These are phyloP conservation scores for Mnemiopsis leidyi DNA, from an alignment of 37 sponge, comb jelly and placozoan genomes.

Conservation along the genomic window DNA sequence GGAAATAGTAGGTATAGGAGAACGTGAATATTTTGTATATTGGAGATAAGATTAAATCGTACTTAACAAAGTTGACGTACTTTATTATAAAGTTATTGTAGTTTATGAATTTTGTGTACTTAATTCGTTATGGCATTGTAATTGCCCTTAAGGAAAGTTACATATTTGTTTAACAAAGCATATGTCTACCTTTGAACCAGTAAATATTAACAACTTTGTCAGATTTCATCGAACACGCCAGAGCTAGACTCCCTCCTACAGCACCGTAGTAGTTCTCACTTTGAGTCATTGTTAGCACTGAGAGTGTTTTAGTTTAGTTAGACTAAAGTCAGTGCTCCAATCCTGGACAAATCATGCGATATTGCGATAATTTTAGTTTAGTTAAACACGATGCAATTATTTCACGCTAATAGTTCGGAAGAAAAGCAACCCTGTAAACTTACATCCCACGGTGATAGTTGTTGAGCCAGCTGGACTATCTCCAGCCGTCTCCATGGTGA, in stretches of 20 bases:
- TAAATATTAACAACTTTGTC: background rate
- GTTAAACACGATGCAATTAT: no score
- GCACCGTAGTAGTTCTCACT: background rate
- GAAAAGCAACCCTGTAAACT: background rate
- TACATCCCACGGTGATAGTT: constrained; percentile 7
- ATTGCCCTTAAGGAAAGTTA: no score
- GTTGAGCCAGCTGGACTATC: background rate
- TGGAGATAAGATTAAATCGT: background rate
- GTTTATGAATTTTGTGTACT: no score
- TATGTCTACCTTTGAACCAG: constrained; percentile 9
- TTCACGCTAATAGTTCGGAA: no score
- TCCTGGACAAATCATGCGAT: no score
- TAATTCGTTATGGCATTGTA: no score
- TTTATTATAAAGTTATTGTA: no score
- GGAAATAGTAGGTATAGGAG: background rate
- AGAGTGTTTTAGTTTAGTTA: background rate
- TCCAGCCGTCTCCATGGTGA: background rate
- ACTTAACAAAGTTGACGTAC: background rate
- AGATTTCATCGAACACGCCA: background rate
- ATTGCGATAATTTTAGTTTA: no score
- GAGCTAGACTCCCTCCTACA: background rate
- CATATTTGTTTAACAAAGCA: no score
- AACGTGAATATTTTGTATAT: background rate
- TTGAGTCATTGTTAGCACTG: background rate
- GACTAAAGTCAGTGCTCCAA: no score